Evolutionary conservation across 2,888 invertebrate species (phyloP).

Genomic region (Cantharis rufa): DNA sequence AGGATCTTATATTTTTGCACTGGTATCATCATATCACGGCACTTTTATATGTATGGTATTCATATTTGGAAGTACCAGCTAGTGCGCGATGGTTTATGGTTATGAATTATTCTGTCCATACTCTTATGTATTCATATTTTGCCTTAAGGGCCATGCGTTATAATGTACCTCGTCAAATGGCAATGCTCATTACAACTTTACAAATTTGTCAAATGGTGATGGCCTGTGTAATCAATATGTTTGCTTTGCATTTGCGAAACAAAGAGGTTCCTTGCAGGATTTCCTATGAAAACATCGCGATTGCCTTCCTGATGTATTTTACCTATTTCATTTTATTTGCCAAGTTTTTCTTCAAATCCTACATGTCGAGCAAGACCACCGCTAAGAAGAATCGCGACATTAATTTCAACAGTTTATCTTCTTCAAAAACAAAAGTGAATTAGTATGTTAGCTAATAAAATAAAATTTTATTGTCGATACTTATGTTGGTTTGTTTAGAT

Average conservation of each 20-base stretch:
- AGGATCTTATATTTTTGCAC: slow-evolving; percentile 91
- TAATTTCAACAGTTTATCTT: not conserved
- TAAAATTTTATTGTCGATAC: too few relatives aligned
- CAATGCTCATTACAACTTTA: slow-evolving; percentile 88
- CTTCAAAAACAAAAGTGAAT: not conserved
- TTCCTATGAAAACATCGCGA: slow-evolving; percentile 80
- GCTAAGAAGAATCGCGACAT: not conserved
- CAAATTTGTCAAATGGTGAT: slow-evolving; percentile 94
- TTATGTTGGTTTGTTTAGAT: too few relatives aligned
- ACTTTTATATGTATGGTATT: slow-evolving; percentile 91
- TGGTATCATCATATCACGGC: slow-evolving; percentile 98
- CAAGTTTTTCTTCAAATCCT: slow-evolving; percentile 90
- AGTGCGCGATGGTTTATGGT: slow-evolving; percentile 93
- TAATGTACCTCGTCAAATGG: slow-evolving; percentile 80
- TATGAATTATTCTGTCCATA: slow-evolving; percentile 92
- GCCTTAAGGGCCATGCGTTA: slow-evolving; percentile 84
- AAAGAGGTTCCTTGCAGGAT: slow-evolving; percentile 81
- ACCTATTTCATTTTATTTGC: slow-evolving; percentile 93
- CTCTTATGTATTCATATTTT: slow-evolving; percentile 91
- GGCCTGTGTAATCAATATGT: slow-evolving; percentile 87
- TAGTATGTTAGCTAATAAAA: too few relatives aligned
- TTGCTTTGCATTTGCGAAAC: slow-evolving; percentile 80
- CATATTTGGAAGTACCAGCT: slow-evolving; percentile 86
- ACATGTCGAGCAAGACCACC: slow-evolving; percentile 60
- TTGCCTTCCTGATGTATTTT: slow-evolving; percentile 93